Percentiles rank a stretch among this genome's conserved stretches.
phyloP scores from a whole-genome alignment of 2,888 invertebrate genomes.

The Apotomis capreana region DNA sequence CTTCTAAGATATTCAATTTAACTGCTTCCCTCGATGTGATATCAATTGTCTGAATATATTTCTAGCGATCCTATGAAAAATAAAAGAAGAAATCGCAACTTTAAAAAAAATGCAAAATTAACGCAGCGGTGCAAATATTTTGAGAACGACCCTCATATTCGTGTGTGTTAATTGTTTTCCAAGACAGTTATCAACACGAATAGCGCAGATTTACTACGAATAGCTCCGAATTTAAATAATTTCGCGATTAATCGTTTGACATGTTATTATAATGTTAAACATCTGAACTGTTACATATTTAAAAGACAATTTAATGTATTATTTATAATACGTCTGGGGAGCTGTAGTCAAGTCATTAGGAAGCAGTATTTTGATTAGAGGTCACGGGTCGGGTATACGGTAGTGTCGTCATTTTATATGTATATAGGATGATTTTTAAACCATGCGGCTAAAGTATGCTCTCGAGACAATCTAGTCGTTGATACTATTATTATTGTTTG shows the following conservation, averaged over 20 bases:
- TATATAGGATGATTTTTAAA: neutral
- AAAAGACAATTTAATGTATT: neutral
- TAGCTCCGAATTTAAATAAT: neutral
- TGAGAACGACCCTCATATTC: too few relatives aligned
- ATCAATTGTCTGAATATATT: too few relatives aligned
- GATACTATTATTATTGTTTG: too few relatives aligned
- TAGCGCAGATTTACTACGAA: neutral
- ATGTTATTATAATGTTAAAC: neutral
- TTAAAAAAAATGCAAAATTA: too few relatives aligned
- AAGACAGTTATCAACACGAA: neutral
- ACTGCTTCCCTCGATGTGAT: too few relatives aligned
- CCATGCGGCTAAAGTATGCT: neutral
- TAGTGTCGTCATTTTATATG: too few relatives aligned
- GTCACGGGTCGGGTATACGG: neutral
- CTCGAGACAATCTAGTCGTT: too few relatives aligned
- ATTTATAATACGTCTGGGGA: neutral
- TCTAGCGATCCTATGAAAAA: too few relatives aligned
- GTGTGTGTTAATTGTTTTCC: neutral
- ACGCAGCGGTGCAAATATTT: too few relatives aligned
- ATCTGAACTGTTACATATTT: neutral
- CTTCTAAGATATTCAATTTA: too few relatives aligned
- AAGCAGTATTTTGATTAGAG: neutral
- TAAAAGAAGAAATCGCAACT: too few relatives aligned
- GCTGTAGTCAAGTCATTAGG: neutral
- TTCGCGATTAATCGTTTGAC: neutral